phyloP scores from a whole-genome alignment of 2,113 vertebrate genomes.

The Nannobrachium achirus region DNA sequence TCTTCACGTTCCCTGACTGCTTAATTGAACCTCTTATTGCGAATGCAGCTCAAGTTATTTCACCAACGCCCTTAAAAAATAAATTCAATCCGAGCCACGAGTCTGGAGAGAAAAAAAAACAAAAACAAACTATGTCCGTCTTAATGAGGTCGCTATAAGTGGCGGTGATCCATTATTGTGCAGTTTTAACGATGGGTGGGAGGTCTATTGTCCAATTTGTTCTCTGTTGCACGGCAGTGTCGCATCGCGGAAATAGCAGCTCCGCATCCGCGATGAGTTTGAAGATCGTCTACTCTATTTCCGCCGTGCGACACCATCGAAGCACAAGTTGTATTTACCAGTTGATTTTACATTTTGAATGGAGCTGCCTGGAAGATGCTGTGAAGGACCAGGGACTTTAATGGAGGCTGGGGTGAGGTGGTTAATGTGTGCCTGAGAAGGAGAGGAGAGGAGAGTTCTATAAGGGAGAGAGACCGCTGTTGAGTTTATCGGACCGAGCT shows the following conservation, averaged over 20 bases:
- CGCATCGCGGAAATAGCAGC: too few species aligned
- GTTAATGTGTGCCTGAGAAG: not conserved
- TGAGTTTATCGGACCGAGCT: conserved; percentile 11
- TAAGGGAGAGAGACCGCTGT: not conserved
- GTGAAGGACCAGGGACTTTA: conserved; percentile 14
- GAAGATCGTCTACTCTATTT: too few species aligned
- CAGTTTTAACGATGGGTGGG: not conserved
- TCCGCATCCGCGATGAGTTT: too few species aligned
- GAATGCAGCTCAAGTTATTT: conserved; percentile 39
- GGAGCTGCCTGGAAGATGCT: too few species aligned
- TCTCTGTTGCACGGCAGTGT: too few species aligned
- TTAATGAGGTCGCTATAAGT: conserved; percentile 41
- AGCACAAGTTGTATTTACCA: too few species aligned
- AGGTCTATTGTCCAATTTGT: not conserved
- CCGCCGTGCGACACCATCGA: too few species aligned
- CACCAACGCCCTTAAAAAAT: conserved; percentile 34
- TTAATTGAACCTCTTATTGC: conserved; percentile 51
- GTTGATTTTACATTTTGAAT: too few species aligned
- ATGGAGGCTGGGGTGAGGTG: conserved; percentile 23
- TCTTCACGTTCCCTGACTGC: conserved; percentile 33
- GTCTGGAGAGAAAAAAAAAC: conserved; percentile 1
- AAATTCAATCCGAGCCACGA: conserved; percentile 40
- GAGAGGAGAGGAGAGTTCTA: not conserved
- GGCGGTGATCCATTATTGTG: conserved; percentile 22
- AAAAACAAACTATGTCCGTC: conserved; percentile 34